These are phyloP conservation scores for Rhynchopsitta pachyrhyncha DNA, from an alignment of 2,113 vertebrate species.

Conservation along the genomic window DNA sequence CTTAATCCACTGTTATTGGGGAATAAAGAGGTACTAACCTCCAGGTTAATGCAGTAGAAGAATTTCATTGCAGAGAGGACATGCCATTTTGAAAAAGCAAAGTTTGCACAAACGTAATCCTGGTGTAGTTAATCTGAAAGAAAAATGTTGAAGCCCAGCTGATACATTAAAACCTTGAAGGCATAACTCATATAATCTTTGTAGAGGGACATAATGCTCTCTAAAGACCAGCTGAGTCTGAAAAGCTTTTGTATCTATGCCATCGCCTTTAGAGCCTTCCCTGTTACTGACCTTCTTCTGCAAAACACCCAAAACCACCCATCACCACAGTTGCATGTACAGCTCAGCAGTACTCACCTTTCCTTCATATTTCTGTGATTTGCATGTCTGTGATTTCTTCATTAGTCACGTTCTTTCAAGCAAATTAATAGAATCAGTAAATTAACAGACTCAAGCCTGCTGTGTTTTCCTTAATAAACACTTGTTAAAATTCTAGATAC, in stretches of 20 bases:
- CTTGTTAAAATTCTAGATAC: neutral
- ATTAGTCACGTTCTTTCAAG: conserved; percentile 1
- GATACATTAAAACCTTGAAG: neutral
- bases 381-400: conserved; percentile 47
- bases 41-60: neutral
- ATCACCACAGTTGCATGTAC: neutral
- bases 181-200: neutral
- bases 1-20: neutral
- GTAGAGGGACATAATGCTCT: neutral
- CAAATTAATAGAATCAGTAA: neutral
- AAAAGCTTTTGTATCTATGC: neutral
- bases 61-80: neutral
- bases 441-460: neutral
- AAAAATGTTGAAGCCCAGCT: neutral
- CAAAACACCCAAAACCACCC: neutral
- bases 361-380: neutral
- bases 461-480: neutral
- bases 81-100: neutral
- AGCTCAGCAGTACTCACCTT: neutral
- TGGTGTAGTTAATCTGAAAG: neutral
- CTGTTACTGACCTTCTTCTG: neutral
- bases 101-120: neutral
- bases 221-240: neutral
- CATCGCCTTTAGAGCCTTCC: neutral
- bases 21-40: neutral